Base-by-base conservation (phyloP, 2,797 vertebrate species). In the Sebastes iracundus region DNA sequence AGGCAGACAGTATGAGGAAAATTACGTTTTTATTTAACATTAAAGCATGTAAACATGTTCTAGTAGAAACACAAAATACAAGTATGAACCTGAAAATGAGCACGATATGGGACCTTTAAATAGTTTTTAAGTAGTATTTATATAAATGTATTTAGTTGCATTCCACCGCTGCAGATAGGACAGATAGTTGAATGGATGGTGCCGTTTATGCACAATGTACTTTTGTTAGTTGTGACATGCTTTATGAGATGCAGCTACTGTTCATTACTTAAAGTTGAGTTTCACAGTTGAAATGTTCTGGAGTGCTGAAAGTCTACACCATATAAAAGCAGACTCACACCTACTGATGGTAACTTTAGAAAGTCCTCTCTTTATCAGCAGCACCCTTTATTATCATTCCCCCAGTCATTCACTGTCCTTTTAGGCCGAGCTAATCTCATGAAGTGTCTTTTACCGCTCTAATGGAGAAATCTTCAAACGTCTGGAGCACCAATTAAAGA, bases 401-500 rank as follows among this genome's bases (percentile, higher is more conserved):
- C 38, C 60, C 35, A 49, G 80, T 88, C 72, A 61, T 74, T 75
- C 71, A 6, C 25, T 32, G 79, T 49, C 79, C 80, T 84, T 81
- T 78, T 35, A 68, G 73, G 76, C 68, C 10, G 12, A 80, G 87
- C 74, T 88, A 80, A 90, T 92, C 88, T 89, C 65, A 83, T 84
- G 68, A 89, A 83, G 70, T 68, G 75, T 83, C 78, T 75, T 79
- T 87, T 75, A 78, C 78, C 62, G 69, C 62, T 66, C 74, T 84
- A 91, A 92, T 91, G 77, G 81, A 84, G 82, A 90, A 88, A 87
- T 88, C 84, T 87, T 91, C 79, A 81, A 81, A 87, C 84, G 91
- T 93, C 81, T 87, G 68, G 79, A 83, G 86, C 82, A 89, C 86
- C 90, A 93, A 91, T 94, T 94, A 91, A 84, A 85, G 73, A 68